Evolutionary conservation across 2,113 vertebrate genomes (phyloP).

Genomic region (Procapra przewalskii): DNA sequence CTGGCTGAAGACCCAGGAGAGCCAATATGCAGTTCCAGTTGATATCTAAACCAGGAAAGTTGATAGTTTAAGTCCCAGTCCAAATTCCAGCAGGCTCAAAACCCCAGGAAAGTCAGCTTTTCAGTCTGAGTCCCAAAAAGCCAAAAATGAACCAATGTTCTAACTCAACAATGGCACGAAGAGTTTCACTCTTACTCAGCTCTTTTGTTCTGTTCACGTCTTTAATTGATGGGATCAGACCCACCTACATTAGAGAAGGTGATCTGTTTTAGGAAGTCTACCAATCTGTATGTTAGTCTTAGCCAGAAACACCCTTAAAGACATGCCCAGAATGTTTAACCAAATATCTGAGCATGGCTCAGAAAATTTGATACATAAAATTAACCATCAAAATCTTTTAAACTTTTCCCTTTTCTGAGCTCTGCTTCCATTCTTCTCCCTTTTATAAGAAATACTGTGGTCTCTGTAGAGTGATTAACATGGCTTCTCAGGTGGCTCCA

Average conservation of each 20-base stretch:
- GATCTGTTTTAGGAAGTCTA: neutral
- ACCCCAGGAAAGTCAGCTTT: neutral
- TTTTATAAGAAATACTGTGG: neutral
- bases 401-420: neutral
- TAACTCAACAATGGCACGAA: neutral
- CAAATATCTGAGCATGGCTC: neutral
- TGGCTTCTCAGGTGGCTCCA: neutral
- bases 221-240: neutral
- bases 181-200: neutral
- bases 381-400: neutral
- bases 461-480: neutral
- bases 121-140: neutral
- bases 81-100: neutral
- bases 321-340: neutral
- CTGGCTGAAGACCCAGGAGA: neutral
- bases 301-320: neutral
- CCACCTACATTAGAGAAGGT: neutral
- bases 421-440: neutral
- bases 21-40: neutral
- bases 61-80: neutral
- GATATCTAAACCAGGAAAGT: neutral
- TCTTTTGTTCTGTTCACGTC: neutral
- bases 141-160: neutral
- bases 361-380: neutral
- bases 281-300: neutral